A percentile compares a stretch with the other conserved stretches of the same genome.
Conservation (phyloP, 2,113 vertebrate species). For the Pituophis catenifer region DNA sequence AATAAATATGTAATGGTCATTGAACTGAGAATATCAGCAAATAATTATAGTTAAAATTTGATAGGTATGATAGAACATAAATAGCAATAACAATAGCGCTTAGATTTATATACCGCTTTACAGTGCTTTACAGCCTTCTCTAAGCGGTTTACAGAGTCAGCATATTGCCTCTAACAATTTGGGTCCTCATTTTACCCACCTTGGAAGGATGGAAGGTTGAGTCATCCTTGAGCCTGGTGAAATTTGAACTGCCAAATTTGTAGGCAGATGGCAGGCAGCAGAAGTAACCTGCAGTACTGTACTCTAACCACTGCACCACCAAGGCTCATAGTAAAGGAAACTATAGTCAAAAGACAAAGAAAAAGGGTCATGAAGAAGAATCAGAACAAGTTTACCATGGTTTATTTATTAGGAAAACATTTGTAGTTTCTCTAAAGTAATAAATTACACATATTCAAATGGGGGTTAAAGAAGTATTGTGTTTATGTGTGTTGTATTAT, state of each 20-base stretch:
- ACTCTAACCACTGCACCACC: no score
- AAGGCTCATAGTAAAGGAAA: neutral
- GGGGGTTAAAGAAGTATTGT: neutral
- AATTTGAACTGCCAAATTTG: no score
- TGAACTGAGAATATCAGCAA: neutral
- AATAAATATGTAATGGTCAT: neutral
- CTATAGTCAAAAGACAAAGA: neutral
- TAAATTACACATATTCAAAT: neutral
- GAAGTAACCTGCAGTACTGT: no score
- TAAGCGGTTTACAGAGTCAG: no score
- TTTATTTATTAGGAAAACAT: neutral
- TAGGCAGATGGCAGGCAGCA: no score
- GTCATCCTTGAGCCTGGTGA: no score
- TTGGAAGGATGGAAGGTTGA: no score
- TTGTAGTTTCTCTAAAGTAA: neutral
- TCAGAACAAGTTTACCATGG: neutral
- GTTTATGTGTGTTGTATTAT: neutral
- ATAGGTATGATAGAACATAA: neutral
- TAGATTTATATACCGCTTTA: no score
- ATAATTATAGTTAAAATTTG: neutral
- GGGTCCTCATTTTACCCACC: no score
- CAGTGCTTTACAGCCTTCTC: no score
- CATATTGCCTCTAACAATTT: no score
- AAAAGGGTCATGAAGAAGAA: neutral
- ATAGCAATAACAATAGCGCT: no score